Conservation (phyloP, 1,140 invertebrate genomes). For the Eubasilissa regina region DNA sequence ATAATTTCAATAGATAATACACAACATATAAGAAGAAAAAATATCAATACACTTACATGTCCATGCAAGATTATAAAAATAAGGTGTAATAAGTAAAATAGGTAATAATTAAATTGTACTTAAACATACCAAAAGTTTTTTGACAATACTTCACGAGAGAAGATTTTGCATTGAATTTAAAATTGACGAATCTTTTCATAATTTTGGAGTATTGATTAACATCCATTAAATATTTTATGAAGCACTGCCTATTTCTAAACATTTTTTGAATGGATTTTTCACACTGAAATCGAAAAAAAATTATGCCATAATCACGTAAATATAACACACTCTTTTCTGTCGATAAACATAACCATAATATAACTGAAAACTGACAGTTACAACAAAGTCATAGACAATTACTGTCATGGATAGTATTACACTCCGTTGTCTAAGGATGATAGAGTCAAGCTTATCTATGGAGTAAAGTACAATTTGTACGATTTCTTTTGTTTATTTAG, state of each 20-base stretch:
- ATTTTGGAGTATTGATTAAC: neutral
- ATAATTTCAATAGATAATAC: neutral
- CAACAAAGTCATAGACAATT: no score
- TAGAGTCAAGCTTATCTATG: no score
- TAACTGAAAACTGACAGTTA: no score
- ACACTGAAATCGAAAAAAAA: no score
- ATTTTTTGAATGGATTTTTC: neutral
- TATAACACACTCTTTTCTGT: no score
- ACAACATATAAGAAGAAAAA: neutral
- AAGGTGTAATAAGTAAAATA: neutral
- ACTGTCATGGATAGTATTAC: no score
- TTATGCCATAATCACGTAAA: no score
- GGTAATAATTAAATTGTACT: neutral
- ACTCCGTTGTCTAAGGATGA: no score
- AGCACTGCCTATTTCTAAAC: neutral
- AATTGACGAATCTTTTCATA: neutral
- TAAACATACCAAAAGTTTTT: slow-evolving; percentile 30
- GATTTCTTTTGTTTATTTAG: no score
- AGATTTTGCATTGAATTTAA: slow-evolving; percentile 6
- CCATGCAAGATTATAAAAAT: neutral
- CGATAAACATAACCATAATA: no score
- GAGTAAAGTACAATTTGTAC: no score
- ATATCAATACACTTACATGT: neutral
- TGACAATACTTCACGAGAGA: slow-evolving; percentile 23
- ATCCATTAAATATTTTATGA: neutral